phyloP scores from a whole-genome alignment of 2,113 vertebrate genomes.

The Oceanites oceanicus region DNA sequence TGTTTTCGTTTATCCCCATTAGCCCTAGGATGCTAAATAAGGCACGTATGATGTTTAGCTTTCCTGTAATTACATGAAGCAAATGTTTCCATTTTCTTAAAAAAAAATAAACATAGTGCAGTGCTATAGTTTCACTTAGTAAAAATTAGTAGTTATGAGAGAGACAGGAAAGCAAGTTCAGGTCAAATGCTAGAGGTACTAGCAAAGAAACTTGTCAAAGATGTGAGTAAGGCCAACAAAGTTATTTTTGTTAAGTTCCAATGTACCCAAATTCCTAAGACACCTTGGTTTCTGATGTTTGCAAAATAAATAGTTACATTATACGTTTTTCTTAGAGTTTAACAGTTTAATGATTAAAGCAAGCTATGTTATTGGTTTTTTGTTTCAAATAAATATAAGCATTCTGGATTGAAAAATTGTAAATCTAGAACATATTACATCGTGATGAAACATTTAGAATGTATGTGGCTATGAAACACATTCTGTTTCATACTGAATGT shows the following conservation, averaged over 20 bases:
- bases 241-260: neutral
- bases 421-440: neutral
- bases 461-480: neutral
- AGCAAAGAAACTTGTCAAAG: neutral
- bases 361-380: neutral
- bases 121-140: neutral
- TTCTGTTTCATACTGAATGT: neutral
- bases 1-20: neutral
- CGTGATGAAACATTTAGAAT: neutral
- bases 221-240: neutral
- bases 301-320: neutral
- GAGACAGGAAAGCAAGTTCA: neutral
- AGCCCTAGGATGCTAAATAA: neutral
- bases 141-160: neutral
- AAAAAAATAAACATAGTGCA: neutral
- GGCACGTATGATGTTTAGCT: neutral
- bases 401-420: neutral
- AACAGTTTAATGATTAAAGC: neutral
- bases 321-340: neutral
- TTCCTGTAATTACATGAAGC: neutral
- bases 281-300: neutral
- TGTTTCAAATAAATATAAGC: neutral
- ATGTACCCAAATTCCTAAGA: neutral
- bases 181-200: neutral
- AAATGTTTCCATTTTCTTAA: neutral